Conservation (phyloP, 2,888 invertebrate genomes). For the Crematogaster levior region DNA sequence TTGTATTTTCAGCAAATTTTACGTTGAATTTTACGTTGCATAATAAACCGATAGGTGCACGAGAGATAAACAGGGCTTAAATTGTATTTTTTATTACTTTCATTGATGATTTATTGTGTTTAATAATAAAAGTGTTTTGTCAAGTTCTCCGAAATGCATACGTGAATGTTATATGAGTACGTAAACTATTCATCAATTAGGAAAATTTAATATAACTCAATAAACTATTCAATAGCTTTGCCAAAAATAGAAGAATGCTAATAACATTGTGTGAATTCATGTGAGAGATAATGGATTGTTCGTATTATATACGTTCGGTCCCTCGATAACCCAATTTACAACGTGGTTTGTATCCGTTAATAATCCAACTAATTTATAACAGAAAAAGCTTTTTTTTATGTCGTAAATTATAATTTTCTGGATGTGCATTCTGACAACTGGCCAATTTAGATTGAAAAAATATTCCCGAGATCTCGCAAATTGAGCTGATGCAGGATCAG, state of each 20-base stretch:
- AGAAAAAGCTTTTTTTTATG: neutral
- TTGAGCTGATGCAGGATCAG: neutral
- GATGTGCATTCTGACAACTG: neutral
- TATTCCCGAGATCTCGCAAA: slow-evolving; percentile 10
- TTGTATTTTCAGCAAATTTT: slow-evolving; percentile 29
- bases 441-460: neutral
- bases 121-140: neutral
- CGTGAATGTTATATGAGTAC: neutral
- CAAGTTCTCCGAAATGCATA: neutral
- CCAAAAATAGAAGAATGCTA: slow-evolving; percentile 30
- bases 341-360: neutral
- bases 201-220: slow-evolving; percentile 33
- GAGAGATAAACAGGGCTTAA: neutral
- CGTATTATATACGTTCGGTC: neutral
- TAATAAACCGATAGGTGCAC: neutral
- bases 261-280: slow-evolving; percentile 38
- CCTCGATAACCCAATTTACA: neutral
- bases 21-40: neutral
- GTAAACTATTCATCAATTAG: slow-evolving; percentile 30
- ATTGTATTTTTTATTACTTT: neutral
- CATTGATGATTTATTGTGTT: slow-evolving; percentile 2
- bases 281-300: slow-evolving; percentile 29
- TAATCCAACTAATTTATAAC: slow-evolving; percentile 1
- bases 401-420: neutral
- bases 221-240: slow-evolving; percentile 35